phyloP scores from a whole-genome alignment of 1,140 invertebrate species.

The Eulimnadia texana region DNA sequence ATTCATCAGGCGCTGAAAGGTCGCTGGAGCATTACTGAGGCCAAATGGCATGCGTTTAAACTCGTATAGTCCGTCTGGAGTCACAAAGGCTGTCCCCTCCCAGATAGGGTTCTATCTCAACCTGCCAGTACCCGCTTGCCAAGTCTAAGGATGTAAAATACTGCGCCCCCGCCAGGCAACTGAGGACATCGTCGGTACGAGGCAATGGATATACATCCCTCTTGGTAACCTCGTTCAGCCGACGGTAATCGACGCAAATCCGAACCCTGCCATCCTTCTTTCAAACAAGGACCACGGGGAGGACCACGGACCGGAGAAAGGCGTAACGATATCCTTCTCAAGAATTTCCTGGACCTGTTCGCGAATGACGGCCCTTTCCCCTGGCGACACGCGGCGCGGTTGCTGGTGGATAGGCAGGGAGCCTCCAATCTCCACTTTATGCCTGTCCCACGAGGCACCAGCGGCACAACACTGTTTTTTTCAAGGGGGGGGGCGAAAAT shows the following conservation, averaged over 20 bases:
- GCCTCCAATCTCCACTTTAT: conserved; percentile 2
- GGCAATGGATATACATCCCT: conserved; percentile 33
- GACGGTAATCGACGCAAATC: conserved; percentile 32
- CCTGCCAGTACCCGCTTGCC: conserved; percentile 33
- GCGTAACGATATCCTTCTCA: conserved; percentile 25
- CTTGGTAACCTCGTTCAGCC: conserved; percentile 29
- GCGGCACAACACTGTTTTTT: too few species aligned
- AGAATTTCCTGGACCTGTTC: conserved; percentile 26
- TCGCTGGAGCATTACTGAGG: conserved; percentile 28
- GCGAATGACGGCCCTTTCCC: conserved; percentile 22
- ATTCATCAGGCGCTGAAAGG: conserved; percentile 30
- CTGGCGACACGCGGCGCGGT: conserved; percentile 10
- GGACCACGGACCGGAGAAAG: conserved; percentile 28
- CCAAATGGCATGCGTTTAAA: conserved; percentile 32
- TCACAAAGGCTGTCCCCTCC: conserved; percentile 29
- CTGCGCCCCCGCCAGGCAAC: conserved; percentile 25
- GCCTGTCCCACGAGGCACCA: neutral
- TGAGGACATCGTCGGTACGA: conserved; percentile 32
- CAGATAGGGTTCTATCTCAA: conserved; percentile 26
- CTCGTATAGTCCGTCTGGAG: conserved; percentile 25
- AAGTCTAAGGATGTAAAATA: conserved; percentile 34
- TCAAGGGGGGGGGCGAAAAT: too few species aligned
- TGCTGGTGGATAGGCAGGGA: neutral
- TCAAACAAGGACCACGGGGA: conserved; percentile 30
- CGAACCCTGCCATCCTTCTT: conserved; percentile 32